Percentiles rank a stretch among this genome's conserved stretches.
These are phyloP conservation scores for Astyanax mexicanus DNA, from an alignment of 2,797 vertebrate genomes.

Conservation along the genomic window DNA sequence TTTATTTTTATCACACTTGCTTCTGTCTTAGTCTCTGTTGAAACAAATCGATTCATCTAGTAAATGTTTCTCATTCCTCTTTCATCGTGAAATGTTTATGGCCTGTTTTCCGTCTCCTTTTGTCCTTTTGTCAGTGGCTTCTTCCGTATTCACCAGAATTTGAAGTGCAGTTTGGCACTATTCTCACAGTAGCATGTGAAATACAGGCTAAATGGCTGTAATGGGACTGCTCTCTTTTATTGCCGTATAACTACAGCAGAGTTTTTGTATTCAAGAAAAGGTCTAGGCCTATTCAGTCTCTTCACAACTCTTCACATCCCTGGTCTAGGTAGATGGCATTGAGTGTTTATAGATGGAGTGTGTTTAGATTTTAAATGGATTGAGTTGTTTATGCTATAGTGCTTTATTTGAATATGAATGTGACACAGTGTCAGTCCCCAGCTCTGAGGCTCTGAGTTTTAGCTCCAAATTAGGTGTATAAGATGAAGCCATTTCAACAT, in stretches of 20 bases:
- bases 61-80: not conserved
- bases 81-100: not conserved
- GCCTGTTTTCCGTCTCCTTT: slow-evolving; percentile 15
- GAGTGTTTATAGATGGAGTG: slow-evolving; percentile 8
- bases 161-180: not conserved
- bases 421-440: not conserved
- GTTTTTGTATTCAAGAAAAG: not conserved
- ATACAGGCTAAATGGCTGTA: not conserved
- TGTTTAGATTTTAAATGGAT: slow-evolving; percentile 26
- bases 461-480: slow-evolving; percentile 22
- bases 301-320: not conserved
- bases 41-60: not conserved
- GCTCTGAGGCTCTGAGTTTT: not conserved
- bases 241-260: not conserved
- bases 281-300: not conserved
- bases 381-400: slow-evolving; percentile 11
- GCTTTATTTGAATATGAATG: not conserved
- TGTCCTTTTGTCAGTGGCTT: not conserved
- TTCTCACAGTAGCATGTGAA: not conserved
- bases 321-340: slow-evolving; percentile 7
- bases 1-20: slow-evolving; percentile 4
- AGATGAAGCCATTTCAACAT: not conserved
- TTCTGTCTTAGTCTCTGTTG: slow-evolving; percentile 3
- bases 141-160: not conserved
- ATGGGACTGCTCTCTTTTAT: not conserved